These are phyloP conservation scores for Mungos mungo DNA, from an alignment of 2,113 vertebrate species.

Conservation along the genomic window DNA sequence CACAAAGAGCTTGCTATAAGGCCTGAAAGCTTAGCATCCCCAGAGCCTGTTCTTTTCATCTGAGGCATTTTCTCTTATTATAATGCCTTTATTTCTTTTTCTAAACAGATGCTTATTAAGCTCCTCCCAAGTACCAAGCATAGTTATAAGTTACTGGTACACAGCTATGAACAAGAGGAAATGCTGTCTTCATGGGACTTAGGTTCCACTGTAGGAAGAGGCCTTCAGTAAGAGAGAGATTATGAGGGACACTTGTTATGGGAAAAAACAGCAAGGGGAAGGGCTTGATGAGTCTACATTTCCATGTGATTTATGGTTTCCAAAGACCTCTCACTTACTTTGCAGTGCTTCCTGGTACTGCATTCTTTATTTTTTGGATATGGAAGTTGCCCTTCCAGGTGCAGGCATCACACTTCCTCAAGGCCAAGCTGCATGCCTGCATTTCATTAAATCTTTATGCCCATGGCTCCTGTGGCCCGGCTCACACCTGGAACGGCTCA, in stretches of 20 bases:
- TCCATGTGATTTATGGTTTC: not conserved
- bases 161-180: not conserved
- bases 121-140: not conserved
- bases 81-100: not conserved
- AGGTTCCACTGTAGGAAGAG: not conserved
- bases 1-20: not conserved
- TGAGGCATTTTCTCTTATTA: not conserved
- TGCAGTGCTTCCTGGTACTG: not conserved
- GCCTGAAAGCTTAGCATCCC: not conserved
- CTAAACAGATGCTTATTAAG: not conserved
- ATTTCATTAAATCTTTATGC: not conserved
- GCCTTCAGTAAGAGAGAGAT: not conserved
- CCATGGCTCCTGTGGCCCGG: not conserved
- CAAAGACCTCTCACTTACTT: not conserved
- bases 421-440: not conserved
- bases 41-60: not conserved
- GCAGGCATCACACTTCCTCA: not conserved
- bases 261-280: not conserved
- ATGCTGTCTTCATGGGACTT: not conserved
- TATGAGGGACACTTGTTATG: not conserved
- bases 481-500: not conserved
- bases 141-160: not conserved
- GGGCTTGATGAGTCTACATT: not conserved
- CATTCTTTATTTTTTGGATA: not conserved
- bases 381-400: not conserved